These are phyloP conservation scores for Noctilio leporinus DNA, from an alignment of 2,113 vertebrate species.

Conservation along the genomic window DNA sequence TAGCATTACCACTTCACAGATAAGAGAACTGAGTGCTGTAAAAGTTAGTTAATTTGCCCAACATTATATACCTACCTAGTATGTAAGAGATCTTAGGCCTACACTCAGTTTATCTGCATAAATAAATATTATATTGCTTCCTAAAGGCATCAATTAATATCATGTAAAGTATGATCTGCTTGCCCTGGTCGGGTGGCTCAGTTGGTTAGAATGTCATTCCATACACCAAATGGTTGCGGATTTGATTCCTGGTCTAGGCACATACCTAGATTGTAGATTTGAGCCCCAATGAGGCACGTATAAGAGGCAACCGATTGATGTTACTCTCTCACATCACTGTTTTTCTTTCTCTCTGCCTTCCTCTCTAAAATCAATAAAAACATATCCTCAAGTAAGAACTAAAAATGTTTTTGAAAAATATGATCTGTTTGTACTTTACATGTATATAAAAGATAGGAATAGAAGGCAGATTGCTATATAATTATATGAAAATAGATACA, in stretches of 20 bases:
- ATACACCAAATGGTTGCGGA: no score
- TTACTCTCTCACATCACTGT: no score
- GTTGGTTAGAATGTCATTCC: no score
- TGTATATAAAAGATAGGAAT: slow-evolving; percentile 13
- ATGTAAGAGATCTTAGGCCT: neutral
- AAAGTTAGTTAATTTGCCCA: neutral
- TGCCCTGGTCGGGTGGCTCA: neutral
- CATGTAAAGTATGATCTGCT: neutral
- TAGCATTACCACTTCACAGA: neutral
- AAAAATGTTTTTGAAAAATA: neutral
- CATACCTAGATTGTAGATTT: no score
- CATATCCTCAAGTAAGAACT: no score
- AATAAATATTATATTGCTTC: neutral
- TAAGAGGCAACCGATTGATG: no score
- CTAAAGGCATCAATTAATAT: slow-evolving; percentile 13
- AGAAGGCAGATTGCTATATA: neutral
- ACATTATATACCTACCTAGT: neutral
- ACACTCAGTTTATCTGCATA: neutral
- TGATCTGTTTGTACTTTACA: neutral
- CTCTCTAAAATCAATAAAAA: no score
- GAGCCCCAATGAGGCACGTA: no score
- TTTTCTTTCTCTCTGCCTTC: no score
- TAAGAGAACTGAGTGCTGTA: neutral
- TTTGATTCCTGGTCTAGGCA: no score
- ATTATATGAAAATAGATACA: neutral